Evolutionary conservation across 2,113 vertebrate species (phyloP), one percentile per base, ranked within the genome.

Genomic region (Ptychochromis oligacanthus): DNA sequence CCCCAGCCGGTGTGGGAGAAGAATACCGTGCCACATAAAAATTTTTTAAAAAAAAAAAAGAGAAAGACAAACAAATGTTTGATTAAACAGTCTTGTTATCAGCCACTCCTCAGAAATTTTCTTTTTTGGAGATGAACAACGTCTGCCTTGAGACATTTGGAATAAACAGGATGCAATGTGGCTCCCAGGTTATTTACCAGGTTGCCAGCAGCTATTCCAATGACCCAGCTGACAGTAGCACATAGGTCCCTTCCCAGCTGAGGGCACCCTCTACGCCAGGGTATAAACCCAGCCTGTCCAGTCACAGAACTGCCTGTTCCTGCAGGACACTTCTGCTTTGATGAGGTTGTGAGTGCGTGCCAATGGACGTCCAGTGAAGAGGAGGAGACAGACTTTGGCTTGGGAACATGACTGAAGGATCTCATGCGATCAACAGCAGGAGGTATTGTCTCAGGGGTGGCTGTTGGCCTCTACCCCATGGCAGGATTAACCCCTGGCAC

Each of bases 1-100:
- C 90, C 49, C 96, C 92, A 10, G 94, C n/a, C 7, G 93, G 92
- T 60, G 96, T 96, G 88, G 96, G 95, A 31, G 92, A 87, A 57
- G 94, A 94, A 84, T 95, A 96, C 43, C 94, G 94, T 52, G 96
- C 94, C 93, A 96, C 93, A 96, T 96, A 82, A 38, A 80, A 83
- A 34, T 72, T n/a, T n/a, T 55, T 55, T 55, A 55, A 10, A n/a
- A 80, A 72, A 60, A 36, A 88, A 57, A 54, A 26, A 84, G 58
- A 40, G 20, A 49, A 49, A 34, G 24, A 81, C 87, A 57, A 62
- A 58, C 15, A 49, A 54, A 80, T 31, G 6, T 54, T 59, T 81
- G 7, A 67, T 74, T 22, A 80, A 81, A 58, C 17, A 52, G 22
- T 4, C 14, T 9, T 3, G 24, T 13, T 59, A 80, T 46, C 36